Percentiles rank a stretch among this genome's conserved stretches.
These are phyloP conservation scores for Coelopa pilipes DNA, from an alignment of 2,888 invertebrate species.

Conservation along the genomic window DNA sequence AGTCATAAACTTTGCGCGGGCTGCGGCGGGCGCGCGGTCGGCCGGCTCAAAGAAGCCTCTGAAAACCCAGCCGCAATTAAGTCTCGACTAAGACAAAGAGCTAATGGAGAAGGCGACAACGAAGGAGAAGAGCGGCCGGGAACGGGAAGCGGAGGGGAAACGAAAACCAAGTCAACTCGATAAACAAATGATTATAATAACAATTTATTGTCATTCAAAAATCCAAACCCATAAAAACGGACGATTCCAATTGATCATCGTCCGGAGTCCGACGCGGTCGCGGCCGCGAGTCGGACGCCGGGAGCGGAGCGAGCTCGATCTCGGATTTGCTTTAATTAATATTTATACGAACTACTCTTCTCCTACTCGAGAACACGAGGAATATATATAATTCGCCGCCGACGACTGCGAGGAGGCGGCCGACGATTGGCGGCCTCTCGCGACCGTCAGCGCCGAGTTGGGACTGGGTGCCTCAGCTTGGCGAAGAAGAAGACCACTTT, in stretches of 20 bases:
- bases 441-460: too few species aligned
- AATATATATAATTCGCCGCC: too few species aligned
- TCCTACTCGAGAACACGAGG: too few species aligned
- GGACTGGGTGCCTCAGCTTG: too few species aligned
- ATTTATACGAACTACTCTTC: too few species aligned
- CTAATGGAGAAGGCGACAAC: background rate
- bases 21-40: background rate
- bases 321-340: background rate
- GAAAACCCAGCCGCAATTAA: background rate
- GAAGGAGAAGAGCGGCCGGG: background rate
- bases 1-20: slow-evolving; percentile 24
- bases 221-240: slow-evolving; percentile 38
- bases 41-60: background rate
- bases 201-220: slow-evolving; percentile 30
- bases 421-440: too few species aligned
- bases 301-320: background rate
- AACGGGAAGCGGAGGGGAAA: slow-evolving; percentile 6
- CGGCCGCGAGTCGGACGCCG: background rate
- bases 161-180: slow-evolving; percentile 1
- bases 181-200: slow-evolving; percentile 8
- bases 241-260: slow-evolving; percentile 45
- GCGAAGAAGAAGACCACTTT: too few species aligned
- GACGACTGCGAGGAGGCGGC: too few species aligned
- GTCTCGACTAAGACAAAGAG: background rate
- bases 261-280: background rate